Conservation (phyloP, 2,113 vertebrate genomes). For the Rhegmatorhina hoffmannsi region DNA sequence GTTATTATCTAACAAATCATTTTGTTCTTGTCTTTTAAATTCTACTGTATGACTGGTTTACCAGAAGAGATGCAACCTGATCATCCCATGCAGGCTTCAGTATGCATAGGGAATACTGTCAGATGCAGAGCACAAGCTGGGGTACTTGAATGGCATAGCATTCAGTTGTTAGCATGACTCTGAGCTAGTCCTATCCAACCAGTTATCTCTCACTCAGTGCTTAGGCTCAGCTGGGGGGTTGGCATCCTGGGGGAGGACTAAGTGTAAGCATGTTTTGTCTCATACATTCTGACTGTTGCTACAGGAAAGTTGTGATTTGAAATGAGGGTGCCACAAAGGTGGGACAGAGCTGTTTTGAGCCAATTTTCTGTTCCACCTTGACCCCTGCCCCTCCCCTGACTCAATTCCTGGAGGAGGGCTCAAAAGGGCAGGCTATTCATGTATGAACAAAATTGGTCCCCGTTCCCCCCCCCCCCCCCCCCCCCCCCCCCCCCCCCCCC, state of each 20-base stretch:
- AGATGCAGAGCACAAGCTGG: not conserved
- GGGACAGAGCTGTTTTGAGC: not conserved
- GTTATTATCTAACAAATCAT: not conserved
- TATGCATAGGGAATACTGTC: not conserved
- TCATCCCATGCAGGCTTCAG: not conserved
- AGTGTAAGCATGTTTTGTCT: not conserved
- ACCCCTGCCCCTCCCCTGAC: fast-evolving
- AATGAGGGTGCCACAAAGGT: no score
- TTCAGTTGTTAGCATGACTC: not conserved
- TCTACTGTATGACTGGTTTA: not conserved
- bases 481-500: no score
- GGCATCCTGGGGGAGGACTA: not conserved
- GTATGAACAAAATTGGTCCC: not conserved
- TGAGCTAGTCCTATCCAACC: not conserved
- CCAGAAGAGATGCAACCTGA: not conserved
- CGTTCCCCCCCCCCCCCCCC: no score
- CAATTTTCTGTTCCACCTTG: not conserved
- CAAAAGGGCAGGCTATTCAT: not conserved
- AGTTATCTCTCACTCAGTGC: not conserved
- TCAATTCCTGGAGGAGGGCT: not conserved
- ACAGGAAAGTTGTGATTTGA: not conserved
- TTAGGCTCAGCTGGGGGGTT: fast-evolving
- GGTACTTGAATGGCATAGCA: not conserved
- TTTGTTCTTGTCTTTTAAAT: not conserved
- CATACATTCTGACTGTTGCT: not conserved